Conservation (phyloP, 2,113 vertebrate species). For the Xiphorhynchus elegans region DNA sequence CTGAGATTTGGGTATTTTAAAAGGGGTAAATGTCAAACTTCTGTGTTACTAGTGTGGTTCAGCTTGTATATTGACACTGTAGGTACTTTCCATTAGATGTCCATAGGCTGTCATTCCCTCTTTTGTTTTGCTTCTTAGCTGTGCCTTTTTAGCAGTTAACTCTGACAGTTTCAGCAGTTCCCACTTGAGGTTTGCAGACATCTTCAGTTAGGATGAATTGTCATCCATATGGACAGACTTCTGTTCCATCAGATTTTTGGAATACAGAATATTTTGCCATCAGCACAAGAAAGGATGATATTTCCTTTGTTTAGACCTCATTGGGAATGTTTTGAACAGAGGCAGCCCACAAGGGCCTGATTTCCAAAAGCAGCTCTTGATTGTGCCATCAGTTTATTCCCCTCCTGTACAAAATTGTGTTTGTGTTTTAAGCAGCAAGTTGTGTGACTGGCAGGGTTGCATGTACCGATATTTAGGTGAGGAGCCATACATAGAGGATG, state of each 20-base stretch:
- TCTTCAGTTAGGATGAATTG: neutral
- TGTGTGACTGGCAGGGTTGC: neutral
- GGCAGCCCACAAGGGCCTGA: neutral
- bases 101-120: neutral
- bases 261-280: neutral
- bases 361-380: neutral
- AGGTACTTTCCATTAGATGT: neutral
- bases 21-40: neutral
- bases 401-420: neutral
- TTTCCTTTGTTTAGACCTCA: constrained; percentile 11
- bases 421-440: neutral
- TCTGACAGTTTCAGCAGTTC: neutral
- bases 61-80: neutral
- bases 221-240: neutral
- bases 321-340: neutral
- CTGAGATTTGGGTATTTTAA: neutral
- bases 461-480: neutral
- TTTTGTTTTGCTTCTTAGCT: neutral
- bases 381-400: neutral
- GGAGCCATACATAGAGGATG: neutral
- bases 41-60: neutral
- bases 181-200: neutral
- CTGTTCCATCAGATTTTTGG: neutral
- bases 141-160: neutral
- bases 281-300: neutral